Percentiles rank a stretch among this genome's conserved stretches.
Evolutionary conservation across 1,140 invertebrate species (phyloP).

Genomic region (Piezodorus guildinii): DNA sequence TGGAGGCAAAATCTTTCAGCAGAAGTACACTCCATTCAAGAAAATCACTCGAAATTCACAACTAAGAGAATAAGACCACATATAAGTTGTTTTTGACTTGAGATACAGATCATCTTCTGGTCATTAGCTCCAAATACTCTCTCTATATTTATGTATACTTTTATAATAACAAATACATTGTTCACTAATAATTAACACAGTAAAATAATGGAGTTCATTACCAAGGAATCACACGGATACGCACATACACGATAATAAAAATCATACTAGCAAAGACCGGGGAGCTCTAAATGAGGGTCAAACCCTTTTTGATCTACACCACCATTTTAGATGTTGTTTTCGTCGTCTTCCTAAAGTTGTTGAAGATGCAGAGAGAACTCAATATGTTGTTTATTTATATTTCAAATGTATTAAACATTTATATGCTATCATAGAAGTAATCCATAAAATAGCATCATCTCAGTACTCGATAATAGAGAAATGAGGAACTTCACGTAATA

Average conservation of each 20-base stretch:
- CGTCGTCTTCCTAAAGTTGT: too few species aligned
- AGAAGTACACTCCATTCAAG: not conserved
- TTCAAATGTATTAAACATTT: too few species aligned
- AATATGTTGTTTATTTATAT: too few species aligned
- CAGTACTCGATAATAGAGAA: not conserved
- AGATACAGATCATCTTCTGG: not conserved
- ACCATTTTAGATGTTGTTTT: too few species aligned
- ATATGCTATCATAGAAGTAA: too few species aligned
- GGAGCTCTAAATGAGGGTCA: too few species aligned
- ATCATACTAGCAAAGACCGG: not conserved
- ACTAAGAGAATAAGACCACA: constrained; percentile 5
- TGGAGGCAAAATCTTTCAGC: too few species aligned
- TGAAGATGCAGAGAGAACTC: too few species aligned
- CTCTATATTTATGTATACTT: not conserved
- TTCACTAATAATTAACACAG: constrained; percentile 14
- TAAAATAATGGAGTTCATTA: constrained; percentile 11
- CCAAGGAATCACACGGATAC: constrained; percentile 3
- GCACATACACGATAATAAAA: not conserved
- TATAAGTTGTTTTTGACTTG: not conserved
- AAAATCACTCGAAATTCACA: constrained; percentile 11
- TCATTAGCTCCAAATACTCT: constrained; percentile 1
- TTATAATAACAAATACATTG: constrained; percentile 1
- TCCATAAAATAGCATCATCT: not conserved
- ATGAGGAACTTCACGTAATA: constrained; percentile 7
- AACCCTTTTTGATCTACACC: too few species aligned